Percentiles rank a stretch among this genome's conserved stretches.
Evolutionary conservation across 2,113 vertebrate genomes (phyloP).

Genomic region (Macaca nemestrina): DNA sequence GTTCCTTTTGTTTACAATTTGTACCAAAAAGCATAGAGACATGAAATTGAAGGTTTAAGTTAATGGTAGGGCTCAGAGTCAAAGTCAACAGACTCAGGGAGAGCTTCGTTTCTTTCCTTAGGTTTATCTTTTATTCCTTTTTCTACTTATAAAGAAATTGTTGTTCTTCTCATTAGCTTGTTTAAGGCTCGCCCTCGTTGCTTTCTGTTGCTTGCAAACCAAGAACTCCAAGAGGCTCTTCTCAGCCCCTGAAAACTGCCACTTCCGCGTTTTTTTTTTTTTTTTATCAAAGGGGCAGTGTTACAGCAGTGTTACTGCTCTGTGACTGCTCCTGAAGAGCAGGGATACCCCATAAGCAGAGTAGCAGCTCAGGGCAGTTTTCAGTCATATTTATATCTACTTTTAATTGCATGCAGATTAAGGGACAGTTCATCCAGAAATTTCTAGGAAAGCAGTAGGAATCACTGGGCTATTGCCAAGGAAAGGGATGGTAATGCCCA

Average conservation of each 20-base stretch:
- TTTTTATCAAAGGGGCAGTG: no score
- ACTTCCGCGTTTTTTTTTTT: neutral
- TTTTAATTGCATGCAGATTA: no score
- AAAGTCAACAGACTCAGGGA: neutral
- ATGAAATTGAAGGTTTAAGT: neutral
- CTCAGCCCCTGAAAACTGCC: no score
- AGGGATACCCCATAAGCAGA: no score
- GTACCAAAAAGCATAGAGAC: neutral
- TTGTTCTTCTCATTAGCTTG: neutral
- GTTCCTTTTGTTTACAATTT: rapidly evolving
- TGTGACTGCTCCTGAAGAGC: no score
- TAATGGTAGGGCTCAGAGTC: neutral
- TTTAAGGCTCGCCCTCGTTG: rapidly evolving
- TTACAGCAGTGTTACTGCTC: no score
- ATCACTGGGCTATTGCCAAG: no score
- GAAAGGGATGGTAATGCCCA: no score
- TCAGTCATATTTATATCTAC: no score
- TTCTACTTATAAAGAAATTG: neutral
- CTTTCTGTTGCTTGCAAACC: neutral
- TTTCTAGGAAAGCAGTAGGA: no score
- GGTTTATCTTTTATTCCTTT: neutral
- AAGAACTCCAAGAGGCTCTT: neutral
- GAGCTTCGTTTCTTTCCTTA: neutral
- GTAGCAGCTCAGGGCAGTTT: no score
- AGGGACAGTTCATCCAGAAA: no score